A percentile compares a stretch with the other conserved stretches of the same genome.
Conservation (phyloP, 2,888 invertebrate genomes). For the Galeruca laticollis region DNA sequence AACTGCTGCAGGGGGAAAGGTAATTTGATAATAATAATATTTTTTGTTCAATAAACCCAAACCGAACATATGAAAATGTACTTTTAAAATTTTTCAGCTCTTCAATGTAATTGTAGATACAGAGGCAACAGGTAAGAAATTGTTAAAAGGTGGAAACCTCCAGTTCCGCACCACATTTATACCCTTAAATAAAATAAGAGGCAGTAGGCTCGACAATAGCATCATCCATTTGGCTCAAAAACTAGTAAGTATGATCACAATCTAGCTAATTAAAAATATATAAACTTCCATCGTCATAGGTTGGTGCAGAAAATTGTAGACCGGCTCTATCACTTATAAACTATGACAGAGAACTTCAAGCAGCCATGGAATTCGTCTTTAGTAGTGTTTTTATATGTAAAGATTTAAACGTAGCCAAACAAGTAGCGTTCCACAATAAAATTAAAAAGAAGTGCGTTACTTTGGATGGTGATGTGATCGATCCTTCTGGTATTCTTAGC, state of each 20-base stretch:
- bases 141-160: conserved; percentile 86
- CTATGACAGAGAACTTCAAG: conserved; percentile 74
- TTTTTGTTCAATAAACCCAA: background rate
- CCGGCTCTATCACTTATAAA: conserved; percentile 84
- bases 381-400: conserved; percentile 87
- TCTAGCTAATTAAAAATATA: background rate
- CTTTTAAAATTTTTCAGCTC: conserved; percentile 71
- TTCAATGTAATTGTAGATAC: conserved; percentile 93
- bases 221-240: conserved; percentile 73
- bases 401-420: conserved; percentile 83
- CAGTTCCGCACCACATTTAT: conserved; percentile 87
- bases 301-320: conserved; percentile 84
- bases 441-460: conserved; percentile 84
- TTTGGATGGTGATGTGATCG: conserved; percentile 90
- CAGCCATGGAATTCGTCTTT: conserved; percentile 91
- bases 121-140: conserved; percentile 84
- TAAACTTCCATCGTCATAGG: conserved; percentile 64
- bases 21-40: conserved; percentile 63
- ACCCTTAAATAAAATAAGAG: conserved; percentile 89
- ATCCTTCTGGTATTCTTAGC: conserved; percentile 89
- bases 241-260: conserved; percentile 68
- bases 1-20: conserved; percentile 86
- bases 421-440: conserved; percentile 81
- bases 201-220: conserved; percentile 71
- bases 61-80: background rate